Evolutionary conservation across 2,888 invertebrate species (phyloP).

Genomic region (Papilio protenor): DNA sequence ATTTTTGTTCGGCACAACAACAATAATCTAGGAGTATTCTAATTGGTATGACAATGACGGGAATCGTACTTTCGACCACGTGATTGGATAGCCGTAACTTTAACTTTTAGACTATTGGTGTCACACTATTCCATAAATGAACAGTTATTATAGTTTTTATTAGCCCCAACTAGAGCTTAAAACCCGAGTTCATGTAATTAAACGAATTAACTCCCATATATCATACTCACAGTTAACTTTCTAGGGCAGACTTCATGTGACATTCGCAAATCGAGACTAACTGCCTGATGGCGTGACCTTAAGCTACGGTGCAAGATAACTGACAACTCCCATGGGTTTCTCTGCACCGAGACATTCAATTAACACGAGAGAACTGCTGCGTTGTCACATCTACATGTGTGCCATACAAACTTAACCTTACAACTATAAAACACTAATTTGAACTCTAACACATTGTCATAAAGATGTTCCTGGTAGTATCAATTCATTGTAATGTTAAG

Average conservation of each 20-base stretch:
- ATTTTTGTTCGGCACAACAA: not conserved
- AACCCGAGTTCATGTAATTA: constrained; percentile 6
- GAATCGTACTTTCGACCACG: not conserved
- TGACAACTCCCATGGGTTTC: constrained; percentile 48
- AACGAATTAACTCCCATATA: not conserved
- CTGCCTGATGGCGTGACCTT: constrained; percentile 36
- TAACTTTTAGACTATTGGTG: not conserved
- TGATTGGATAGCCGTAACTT: not conserved
- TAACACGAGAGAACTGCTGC: constrained; percentile 43
- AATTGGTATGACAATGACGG: not conserved
- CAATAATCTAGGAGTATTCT: not conserved
- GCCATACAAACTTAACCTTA: constrained; percentile 6
- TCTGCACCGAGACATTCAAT: constrained; percentile 45
- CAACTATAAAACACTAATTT: not conserved
- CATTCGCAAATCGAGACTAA: constrained; percentile 16
- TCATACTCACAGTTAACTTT: not conserved
- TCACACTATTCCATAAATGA: not conserved
- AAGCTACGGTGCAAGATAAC: constrained; percentile 14
- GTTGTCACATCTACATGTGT: constrained; percentile 4
- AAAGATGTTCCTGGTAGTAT: not conserved
- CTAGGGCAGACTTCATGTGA: constrained; percentile 16
- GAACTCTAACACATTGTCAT: constrained; percentile 27
- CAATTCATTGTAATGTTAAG: not conserved
- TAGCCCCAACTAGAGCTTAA: not conserved
- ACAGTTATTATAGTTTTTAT: not conserved